Evolutionary conservation across 2,113 vertebrate species (phyloP).

Genomic region (Planiliza haematocheilus): DNA sequence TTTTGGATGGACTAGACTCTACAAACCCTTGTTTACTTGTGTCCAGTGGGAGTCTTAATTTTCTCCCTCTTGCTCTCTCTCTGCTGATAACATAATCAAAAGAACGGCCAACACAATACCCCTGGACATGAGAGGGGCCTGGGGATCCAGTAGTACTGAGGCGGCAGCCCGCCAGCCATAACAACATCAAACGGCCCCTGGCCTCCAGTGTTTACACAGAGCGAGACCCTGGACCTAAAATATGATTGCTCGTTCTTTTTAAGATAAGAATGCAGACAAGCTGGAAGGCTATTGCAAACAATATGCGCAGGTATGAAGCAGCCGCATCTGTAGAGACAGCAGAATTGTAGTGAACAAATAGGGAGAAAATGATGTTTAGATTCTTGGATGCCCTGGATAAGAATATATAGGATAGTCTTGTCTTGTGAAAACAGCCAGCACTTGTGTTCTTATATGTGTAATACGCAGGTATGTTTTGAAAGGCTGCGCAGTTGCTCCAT

Average conservation of each 20-base stretch:
- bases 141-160: slow-evolving; percentile 53
- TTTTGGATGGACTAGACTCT: slow-evolving; percentile 60
- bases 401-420: slow-evolving; percentile 2
- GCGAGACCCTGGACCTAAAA: slow-evolving; percentile 60
- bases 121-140: slow-evolving; percentile 67
- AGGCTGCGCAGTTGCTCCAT: too few species aligned
- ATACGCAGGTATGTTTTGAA: neutral
- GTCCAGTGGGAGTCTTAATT: slow-evolving; percentile 67
- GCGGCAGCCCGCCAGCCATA: slow-evolving; percentile 74
- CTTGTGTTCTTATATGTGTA: neutral
- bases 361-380: slow-evolving; percentile 8
- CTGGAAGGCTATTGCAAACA: slow-evolving; percentile 57
- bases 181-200: slow-evolving; percentile 77
- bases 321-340: slow-evolving; percentile 15
- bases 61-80: slow-evolving; percentile 32
- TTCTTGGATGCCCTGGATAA: slow-evolving; percentile 14
- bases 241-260: slow-evolving; percentile 60
- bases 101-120: slow-evolving; percentile 67
- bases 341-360: neutral
- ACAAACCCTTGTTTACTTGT: slow-evolving; percentile 54
- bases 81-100: slow-evolving; percentile 71
- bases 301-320: slow-evolving; percentile 61
- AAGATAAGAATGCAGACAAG: slow-evolving; percentile 73
- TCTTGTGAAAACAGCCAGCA: neutral
- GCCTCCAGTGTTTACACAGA: slow-evolving; percentile 67